These are phyloP conservation scores for Tympanoctomys barrerae DNA, from an alignment of 2,797 vertebrate genomes.

Conservation along the genomic window DNA sequence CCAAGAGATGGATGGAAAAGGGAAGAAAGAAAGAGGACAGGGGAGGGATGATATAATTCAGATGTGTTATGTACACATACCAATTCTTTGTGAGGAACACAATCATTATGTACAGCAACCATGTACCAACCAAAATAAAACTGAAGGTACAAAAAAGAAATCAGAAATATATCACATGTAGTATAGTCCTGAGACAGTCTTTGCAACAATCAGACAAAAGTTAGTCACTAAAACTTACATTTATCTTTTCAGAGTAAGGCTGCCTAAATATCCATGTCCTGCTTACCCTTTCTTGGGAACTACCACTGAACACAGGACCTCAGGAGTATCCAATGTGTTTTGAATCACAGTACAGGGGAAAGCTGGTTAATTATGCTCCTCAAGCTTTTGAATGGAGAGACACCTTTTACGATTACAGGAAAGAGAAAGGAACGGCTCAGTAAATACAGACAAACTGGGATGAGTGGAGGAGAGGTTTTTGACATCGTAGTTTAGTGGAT, in stretches of 20 bases:
- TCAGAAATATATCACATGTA: background rate
- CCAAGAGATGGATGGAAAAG: background rate
- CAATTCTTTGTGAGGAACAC: background rate
- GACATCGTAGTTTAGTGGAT: background rate
- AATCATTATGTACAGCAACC: background rate
- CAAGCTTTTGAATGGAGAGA: background rate
- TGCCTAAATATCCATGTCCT: background rate
- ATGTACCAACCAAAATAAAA: background rate
- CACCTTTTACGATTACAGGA: background rate
- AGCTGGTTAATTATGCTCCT: background rate
- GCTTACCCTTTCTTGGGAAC: background rate
- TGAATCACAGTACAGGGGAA: background rate
- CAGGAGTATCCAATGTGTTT: background rate
- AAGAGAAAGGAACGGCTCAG: background rate
- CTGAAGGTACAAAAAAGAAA: background rate
- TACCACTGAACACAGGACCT: background rate
- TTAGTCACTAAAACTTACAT: background rate
- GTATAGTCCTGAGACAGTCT: background rate
- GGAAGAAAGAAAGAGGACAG: background rate
- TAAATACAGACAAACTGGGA: background rate
- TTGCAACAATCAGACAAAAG: background rate
- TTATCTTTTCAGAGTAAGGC: background rate
- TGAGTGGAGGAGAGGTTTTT: background rate
- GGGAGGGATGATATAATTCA: background rate
- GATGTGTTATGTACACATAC: background rate